Evolutionary conservation across 2,797 vertebrate genomes (phyloP), one percentile per base, ranked within the genome.

Genomic region (Enteromius radiatus): DNA sequence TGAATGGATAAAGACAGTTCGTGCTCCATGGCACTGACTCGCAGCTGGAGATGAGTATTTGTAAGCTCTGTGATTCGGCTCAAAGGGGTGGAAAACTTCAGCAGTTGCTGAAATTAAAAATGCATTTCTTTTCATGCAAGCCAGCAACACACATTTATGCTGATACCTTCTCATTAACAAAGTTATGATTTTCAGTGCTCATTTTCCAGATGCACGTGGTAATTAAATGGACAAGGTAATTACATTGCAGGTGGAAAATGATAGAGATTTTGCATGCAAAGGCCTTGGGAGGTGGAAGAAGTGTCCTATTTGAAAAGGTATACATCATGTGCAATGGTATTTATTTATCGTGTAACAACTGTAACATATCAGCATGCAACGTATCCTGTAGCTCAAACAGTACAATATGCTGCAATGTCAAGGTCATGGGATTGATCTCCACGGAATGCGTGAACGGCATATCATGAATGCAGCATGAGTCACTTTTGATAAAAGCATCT

Each of bases 1-100:
- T 83, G 70, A 79, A 74, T 70, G 47, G 67, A 65, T 38, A 75
- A 78, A 75, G 45, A 49, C 28, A 41, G 70, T 43, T 54, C 12
- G 26, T 54, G 47, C 70, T 75, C 33, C 59, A 31, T 28, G 54
- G 21, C 9, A 36, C 41, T 28, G 45, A 41, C 45, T 75, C 61
- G 12, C 69, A 28, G n/a, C 56, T 67, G 56, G 80, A 23, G n/a
- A 82, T 82, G 14, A 74, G 15, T 9, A 21, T 41, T 54, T 61
- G 41, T 71, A 8, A 79, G 43, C 26, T 71, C 67, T 71, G 12
- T 73, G 45, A 63, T 73, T 63, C 45, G 21, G 21, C 41, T 63
- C 28, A 73, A 36, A 65, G 65, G 8, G 28, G 26, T 36, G 1
- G 8, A 63, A 71, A 80, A 36, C 36, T 59, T 70, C 17, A 59